Evolutionary conservation across 2,113 vertebrate genomes (phyloP).

Genomic region (Cathartes aura): DNA sequence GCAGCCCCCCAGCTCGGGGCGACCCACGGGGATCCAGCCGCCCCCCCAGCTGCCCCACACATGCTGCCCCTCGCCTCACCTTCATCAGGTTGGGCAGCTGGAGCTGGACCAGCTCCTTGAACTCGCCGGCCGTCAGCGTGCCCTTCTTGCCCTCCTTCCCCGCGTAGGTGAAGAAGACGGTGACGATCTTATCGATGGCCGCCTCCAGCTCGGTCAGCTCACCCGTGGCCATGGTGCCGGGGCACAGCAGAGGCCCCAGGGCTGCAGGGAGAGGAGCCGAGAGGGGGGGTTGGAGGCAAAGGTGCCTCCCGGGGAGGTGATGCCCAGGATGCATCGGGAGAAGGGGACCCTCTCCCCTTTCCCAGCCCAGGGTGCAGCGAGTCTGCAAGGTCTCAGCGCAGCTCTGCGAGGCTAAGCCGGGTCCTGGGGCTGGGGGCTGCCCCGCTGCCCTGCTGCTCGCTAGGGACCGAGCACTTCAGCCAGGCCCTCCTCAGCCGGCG

Average conservation of each 20-base stretch:
- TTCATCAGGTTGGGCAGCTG: conserved; percentile 77
- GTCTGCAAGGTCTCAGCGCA: not conserved
- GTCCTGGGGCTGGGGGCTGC: not conserved
- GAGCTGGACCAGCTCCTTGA: conserved; percentile 67
- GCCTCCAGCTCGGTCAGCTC: conserved; percentile 70
- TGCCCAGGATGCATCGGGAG: rapidly evolving
- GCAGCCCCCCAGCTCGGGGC: rapidly evolving
- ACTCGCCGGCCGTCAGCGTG: conserved; percentile 50
- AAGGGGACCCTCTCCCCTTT: too few species aligned
- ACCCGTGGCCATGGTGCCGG: conserved; percentile 44
- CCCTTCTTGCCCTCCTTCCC: conserved; percentile 60
- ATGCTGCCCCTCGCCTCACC: not conserved
- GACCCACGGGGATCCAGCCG: rapidly evolving
- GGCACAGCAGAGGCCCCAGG: rapidly evolving
- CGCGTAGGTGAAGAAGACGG: conserved; percentile 51
- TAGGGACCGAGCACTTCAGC: rapidly evolving
- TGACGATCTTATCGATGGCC: conserved; percentile 72
- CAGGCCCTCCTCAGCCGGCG: rapidly evolving
- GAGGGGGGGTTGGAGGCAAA: rapidly evolving
- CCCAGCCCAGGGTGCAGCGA: not conserved
- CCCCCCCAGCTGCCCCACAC: not conserved
- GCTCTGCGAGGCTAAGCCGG: not conserved
- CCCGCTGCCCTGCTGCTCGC: not conserved
- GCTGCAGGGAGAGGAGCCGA: not conserved
- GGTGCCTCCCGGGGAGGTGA: rapidly evolving